phyloP scores from a whole-genome alignment of 2,113 vertebrate species.

The Propithecus coquereli region DNA sequence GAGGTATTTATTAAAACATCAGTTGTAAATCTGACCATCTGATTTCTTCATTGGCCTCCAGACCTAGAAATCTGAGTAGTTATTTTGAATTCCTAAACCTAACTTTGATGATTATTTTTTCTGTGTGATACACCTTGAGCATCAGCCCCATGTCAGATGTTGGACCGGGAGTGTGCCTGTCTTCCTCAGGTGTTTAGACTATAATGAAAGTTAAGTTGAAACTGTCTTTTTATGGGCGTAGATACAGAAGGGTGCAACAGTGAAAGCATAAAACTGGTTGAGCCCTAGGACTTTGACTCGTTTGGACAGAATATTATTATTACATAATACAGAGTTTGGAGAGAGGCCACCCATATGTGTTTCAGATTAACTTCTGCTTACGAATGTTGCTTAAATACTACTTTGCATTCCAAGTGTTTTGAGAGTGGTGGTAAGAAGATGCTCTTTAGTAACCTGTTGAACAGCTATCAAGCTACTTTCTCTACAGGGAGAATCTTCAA shows the following conservation, averaged over 20 bases:
- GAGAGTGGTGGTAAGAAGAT: not conserved
- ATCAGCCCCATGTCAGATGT: not conserved
- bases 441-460: not conserved
- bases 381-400: not conserved
- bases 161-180: not conserved
- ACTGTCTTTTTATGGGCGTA: not conserved
- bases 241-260: not conserved
- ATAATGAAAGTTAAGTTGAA: not conserved
- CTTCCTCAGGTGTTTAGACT: not conserved
- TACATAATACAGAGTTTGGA: constrained; percentile 26
- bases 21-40: constrained; percentile 6
- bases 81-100: constrained; percentile 8
- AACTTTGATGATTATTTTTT: constrained; percentile 1
- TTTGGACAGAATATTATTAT: not conserved
- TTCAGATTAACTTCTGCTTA: constrained; percentile 42
- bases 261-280: constrained; percentile 11
- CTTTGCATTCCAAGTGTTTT: constrained; percentile 37
- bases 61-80: constrained; percentile 12
- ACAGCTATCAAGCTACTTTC: not conserved
- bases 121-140: not conserved
- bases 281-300: not conserved
- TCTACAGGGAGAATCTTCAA: not conserved
- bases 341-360: not conserved
- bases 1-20: constrained; percentile 3
- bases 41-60: constrained; percentile 21